A percentile compares a stretch with the other conserved stretches of the same genome.
Conservation (phyloP, 1,140 invertebrate species). For the Drosophila athabasca region DNA sequence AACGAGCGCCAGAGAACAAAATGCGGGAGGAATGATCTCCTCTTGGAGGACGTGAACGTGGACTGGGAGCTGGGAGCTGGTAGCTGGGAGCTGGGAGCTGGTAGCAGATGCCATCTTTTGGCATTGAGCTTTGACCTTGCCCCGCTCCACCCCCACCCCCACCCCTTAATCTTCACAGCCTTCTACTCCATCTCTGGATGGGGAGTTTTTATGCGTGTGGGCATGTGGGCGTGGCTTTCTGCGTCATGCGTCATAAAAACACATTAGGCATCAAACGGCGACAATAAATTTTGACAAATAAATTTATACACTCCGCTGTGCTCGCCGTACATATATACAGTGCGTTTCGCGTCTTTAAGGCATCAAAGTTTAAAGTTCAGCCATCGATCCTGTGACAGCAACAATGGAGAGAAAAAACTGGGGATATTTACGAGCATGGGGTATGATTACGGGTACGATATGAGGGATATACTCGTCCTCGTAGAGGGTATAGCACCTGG, state of each 20-base stretch:
- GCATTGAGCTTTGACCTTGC: conserved; percentile 74
- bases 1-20: not conserved
- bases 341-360: conserved; percentile 16
- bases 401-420: too few relatives aligned
- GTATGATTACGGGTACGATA: not conserved
- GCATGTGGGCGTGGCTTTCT: conserved; percentile 35
- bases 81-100: conserved; percentile 27
- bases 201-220: conserved; percentile 9
- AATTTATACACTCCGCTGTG: conserved; percentile 28
- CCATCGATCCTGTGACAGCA: too few relatives aligned
- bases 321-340: too few relatives aligned
- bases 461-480: too few relatives aligned
- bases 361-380: conserved; percentile 6
- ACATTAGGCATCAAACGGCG: conserved; percentile 75
- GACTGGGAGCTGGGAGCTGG: too few relatives aligned
- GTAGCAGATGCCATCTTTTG: conserved; percentile 57
- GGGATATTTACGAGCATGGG: too few relatives aligned
- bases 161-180: too few relatives aligned
- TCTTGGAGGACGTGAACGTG: too few relatives aligned
- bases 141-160: not conserved
- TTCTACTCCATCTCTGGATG: not conserved
- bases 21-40: too few relatives aligned
- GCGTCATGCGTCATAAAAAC: conserved; percentile 75
- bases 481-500: too few relatives aligned
- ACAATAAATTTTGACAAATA: conserved; percentile 79